Percentiles rank a stretch among this genome's conserved stretches.
phyloP scores from a whole-genome alignment of 1,140 invertebrate species.

The Metopolophium dirhodum region DNA sequence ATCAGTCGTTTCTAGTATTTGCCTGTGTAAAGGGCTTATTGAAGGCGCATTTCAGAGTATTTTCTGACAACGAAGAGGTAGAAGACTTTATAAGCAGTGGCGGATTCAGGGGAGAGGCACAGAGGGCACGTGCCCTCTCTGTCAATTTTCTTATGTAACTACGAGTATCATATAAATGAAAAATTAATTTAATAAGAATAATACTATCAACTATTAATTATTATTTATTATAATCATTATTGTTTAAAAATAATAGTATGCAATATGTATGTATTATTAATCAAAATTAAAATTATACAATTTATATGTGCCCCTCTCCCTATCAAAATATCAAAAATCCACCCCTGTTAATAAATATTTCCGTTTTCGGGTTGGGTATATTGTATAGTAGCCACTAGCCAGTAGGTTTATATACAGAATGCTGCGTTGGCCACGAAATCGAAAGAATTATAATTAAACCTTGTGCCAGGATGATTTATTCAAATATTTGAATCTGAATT shows the following conservation, averaged over 20 bases:
- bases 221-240: too few relatives aligned
- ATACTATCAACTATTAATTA: too few relatives aligned
- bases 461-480: not conserved
- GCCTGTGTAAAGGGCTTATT: not conserved
- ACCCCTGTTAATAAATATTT: not conserved
- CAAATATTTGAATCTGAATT: not conserved
- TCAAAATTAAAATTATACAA: too few relatives aligned
- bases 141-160: too few relatives aligned
- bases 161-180: too few relatives aligned
- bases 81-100: not conserved
- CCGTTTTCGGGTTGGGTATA: not conserved
- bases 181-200: too few relatives aligned
- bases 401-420: not conserved
- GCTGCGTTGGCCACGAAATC: not conserved
- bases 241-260: too few relatives aligned
- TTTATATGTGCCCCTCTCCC: too few relatives aligned
- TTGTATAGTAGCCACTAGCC: not conserved
- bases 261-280: too few relatives aligned
- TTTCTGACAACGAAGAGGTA: not conserved
- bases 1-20: not conserved
- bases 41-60: not conserved
- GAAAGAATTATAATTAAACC: not conserved
- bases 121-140: too few relatives aligned
- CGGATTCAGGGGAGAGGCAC: too few relatives aligned
- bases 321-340: too few relatives aligned